A percentile compares a stretch with the other conserved stretches of the same genome.
Evolutionary conservation across 1,140 invertebrate genomes (phyloP).

Genomic region (Nymphalis io): DNA sequence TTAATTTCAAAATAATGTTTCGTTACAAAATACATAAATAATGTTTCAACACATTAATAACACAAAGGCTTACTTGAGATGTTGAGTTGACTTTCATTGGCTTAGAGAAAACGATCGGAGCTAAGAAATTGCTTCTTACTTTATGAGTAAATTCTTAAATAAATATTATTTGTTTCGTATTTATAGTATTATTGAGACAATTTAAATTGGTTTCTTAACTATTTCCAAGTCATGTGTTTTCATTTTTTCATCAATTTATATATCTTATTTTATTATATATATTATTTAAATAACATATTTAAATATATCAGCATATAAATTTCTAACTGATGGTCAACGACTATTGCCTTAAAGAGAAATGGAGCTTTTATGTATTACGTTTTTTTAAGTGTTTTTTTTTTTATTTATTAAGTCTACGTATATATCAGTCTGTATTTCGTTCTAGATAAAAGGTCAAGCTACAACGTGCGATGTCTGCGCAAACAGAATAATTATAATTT

Average conservation of each 20-base stretch:
- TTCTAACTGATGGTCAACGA: too few species aligned
- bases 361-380: too few species aligned
- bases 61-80: slow-evolving; percentile 28
- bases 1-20: not conserved
- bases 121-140: slow-evolving; percentile 26
- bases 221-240: too few species aligned
- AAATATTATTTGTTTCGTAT: not conserved
- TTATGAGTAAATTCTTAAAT: slow-evolving; percentile 9
- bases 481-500: slow-evolving; percentile 4
- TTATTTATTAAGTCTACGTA: too few species aligned
- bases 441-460: not conserved
- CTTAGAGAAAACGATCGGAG: slow-evolving; percentile 20
- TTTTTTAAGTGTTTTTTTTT: too few species aligned
- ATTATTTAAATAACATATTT: too few species aligned
- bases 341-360: too few species aligned
- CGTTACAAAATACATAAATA: not conserved
- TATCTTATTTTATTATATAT: too few species aligned
- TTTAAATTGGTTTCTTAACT: not conserved
- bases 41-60: slow-evolving; percentile 24
- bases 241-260: too few species aligned
- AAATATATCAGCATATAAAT: too few species aligned
- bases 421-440: not conserved
- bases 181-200: not conserved
- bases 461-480: not conserved
- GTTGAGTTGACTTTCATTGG: slow-evolving; percentile 27